These are phyloP conservation scores for Nephrotoma flavescens DNA, from an alignment of 2,888 invertebrate genomes.

Conservation along the genomic window DNA sequence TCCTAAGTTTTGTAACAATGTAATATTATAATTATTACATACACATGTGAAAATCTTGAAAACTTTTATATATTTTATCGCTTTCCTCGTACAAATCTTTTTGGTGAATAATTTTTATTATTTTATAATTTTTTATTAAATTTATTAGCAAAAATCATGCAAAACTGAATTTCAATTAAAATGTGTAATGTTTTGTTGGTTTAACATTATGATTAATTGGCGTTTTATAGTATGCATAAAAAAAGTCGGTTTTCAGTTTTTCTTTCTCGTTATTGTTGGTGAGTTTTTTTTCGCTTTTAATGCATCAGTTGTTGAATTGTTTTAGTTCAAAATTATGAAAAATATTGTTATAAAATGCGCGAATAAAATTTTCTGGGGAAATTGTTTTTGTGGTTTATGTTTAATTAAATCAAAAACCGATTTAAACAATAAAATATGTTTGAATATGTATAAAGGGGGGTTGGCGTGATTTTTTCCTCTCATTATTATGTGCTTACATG, in stretches of 20 bases:
- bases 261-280: neutral
- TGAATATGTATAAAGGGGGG: too few species aligned
- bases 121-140: neutral
- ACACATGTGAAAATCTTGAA: neutral
- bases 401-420: neutral
- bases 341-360: neutral
- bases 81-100: neutral
- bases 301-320: neutral
- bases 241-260: neutral
- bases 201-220: neutral
- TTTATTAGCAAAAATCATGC: neutral
- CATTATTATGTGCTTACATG: too few species aligned
- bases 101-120: neutral
- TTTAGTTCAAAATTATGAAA: neutral
- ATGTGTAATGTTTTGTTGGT: neutral
- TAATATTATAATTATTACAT: neutral
- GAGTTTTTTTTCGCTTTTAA: neutral
- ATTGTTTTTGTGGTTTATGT: neutral
- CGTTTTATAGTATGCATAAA: neutral
- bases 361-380: neutral
- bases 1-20: neutral
- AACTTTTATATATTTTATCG: neutral
- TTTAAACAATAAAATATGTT: neutral
- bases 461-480: too few species aligned
- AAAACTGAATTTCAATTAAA: neutral